Evolutionary conservation across 2,797 vertebrate species (phyloP).

Genomic region (Microchirus variegatus): DNA sequence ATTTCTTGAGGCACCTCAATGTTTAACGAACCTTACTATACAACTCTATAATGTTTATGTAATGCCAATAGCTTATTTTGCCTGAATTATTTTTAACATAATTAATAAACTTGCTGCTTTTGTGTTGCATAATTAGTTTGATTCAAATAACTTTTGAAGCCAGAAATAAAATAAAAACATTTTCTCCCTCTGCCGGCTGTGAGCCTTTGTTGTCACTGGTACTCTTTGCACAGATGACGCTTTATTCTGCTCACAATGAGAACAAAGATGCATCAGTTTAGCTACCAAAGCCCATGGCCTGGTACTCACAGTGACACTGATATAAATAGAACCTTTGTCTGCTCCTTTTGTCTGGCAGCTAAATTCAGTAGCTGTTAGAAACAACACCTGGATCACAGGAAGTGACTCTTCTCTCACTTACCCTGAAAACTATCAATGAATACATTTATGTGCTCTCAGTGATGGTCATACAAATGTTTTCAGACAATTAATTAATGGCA

Average conservation of each 20-base stretch:
- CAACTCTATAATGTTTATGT: too few relatives aligned
- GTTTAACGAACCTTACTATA: too few relatives aligned
- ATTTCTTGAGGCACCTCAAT: too few relatives aligned
- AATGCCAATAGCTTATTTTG: background rate
- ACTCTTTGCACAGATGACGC: constrained; percentile 34
- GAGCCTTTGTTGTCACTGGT: constrained; percentile 40
- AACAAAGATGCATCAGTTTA: constrained; percentile 63
- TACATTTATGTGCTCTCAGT: too few relatives aligned
- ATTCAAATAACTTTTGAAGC: constrained; percentile 10
- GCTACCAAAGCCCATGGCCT: constrained; percentile 43
- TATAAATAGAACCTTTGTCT: constrained; percentile 63
- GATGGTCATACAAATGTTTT: too few relatives aligned
- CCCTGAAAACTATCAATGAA: too few relatives aligned
- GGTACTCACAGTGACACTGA: constrained; percentile 47
- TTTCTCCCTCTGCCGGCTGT: constrained; percentile 2
- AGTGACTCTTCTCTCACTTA: too few relatives aligned
- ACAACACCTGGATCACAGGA: background rate
- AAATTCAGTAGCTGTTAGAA: background rate
- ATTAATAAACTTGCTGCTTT: constrained; percentile 2
- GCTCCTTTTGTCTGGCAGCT: constrained; percentile 19
- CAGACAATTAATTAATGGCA: too few relatives aligned
- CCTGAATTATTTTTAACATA: too few relatives aligned
- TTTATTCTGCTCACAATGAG: constrained; percentile 43
- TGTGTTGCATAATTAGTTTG: constrained; percentile 8
- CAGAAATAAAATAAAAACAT: constrained; percentile 52